Evolutionary conservation across 2,888 invertebrate genomes (phyloP), one percentile per base, ranked within the genome.

Genomic region (Helicoverpa assulta): DNA sequence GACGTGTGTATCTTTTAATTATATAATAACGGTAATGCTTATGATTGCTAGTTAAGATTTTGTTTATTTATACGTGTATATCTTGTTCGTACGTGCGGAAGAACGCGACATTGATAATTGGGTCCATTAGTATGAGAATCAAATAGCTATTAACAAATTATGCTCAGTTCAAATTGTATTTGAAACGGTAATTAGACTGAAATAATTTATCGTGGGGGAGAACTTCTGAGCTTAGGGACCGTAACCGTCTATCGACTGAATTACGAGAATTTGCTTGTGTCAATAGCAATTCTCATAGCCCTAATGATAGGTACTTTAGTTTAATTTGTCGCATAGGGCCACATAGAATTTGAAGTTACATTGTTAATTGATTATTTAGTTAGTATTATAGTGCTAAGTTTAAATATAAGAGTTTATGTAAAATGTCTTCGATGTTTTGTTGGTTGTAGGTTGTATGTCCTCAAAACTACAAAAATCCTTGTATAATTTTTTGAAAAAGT

Each of bases 1-100:
- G 52, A 81, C 69, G 81, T 81, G 71, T 70, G 58, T 69, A 64
- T 55, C 61, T 54, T 62, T 68, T 80, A 67, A 83, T 77, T 72
- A 60, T 47, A 19, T 47, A 69, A 69, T 52, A 57, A 26, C 51
- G 56, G 52, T 40, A 8, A 54, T 57, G 54, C 16, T 26, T 50
- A n/a, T 62, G 19, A 68, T 58, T 37, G n/a, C 37, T n/a, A 68
- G 8, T 29, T 53, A 50, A 52, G 66, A 55, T 52, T 75, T 37
- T 70, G 55, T 40, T 64, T 50, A 57, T 56, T 57, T 57, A 0
- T 67, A 67, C 50, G 43, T 47, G 51, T 16, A 40, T 51, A 60
- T 51, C 47, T 19, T n/a, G 19, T 0, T 33, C 12, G 7, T 40
- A 40, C 37, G 40, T 10, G 14, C 40, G 47, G 16, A 47, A 29